A percentile compares a stretch with the other conserved stretches of the same genome.
These are phyloP conservation scores for Reinhardtius hippoglossoides DNA, from an alignment of 2,113 vertebrate genomes.

Conservation along the genomic window DNA sequence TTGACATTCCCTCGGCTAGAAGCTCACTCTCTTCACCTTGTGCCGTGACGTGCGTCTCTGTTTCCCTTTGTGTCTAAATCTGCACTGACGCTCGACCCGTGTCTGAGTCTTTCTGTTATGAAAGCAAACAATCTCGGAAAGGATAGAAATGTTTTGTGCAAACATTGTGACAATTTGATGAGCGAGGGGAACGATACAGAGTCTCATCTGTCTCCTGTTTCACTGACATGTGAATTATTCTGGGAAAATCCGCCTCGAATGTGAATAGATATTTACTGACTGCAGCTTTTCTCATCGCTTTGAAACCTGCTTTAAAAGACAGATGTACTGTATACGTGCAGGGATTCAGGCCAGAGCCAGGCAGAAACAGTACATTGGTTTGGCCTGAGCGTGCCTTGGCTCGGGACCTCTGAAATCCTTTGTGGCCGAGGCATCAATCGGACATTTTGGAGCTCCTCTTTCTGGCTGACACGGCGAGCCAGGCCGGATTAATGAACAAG, in stretches of 20 bases:
- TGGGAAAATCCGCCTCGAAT: background rate
- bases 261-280: slow-evolving; percentile 26
- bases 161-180: slow-evolving; percentile 51
- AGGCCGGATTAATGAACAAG: slow-evolving; percentile 62
- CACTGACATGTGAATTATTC: slow-evolving; percentile 22
- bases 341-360: slow-evolving; percentile 36
- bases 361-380: slow-evolving; percentile 29
- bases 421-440: slow-evolving; percentile 59
- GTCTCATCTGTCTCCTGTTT: slow-evolving; percentile 32
- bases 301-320: slow-evolving; percentile 17
- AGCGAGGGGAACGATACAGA: background rate
- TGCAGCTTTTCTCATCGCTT: slow-evolving; percentile 13
- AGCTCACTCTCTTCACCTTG: slow-evolving; percentile 21
- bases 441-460: slow-evolving; percentile 51
- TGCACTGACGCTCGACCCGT: background rate
- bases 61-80: slow-evolving; percentile 12
- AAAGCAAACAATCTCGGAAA: slow-evolving; percentile 37
- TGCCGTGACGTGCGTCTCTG: slow-evolving; percentile 22
- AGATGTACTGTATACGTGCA: slow-evolving; percentile 11
- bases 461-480: slow-evolving; percentile 46
- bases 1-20: slow-evolving; percentile 45
- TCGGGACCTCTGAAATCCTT: slow-evolving; percentile 51
- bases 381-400: slow-evolving; percentile 41
- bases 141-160: slow-evolving; percentile 38
- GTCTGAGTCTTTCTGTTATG: slow-evolving; percentile 32